Evolutionary conservation across 1,140 invertebrate genomes (phyloP).

Genomic region (Nixonia krombeini): DNA sequence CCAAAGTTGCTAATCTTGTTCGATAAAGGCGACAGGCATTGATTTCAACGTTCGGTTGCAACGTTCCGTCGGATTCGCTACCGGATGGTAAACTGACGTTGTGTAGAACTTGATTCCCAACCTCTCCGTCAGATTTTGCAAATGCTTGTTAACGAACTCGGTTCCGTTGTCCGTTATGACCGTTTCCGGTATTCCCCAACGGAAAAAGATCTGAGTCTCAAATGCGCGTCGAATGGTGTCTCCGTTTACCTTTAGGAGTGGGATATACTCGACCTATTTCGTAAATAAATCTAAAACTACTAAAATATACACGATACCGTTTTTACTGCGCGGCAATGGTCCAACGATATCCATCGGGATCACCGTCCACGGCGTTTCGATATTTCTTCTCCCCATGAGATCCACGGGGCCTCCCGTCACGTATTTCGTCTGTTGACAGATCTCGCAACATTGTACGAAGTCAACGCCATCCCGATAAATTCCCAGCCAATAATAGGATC

Average conservation of each 20-base stretch:
- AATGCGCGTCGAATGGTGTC: not conserved
- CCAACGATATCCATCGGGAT: constrained; percentile 53
- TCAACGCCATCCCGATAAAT: constrained; percentile 5
- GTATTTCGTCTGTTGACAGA: too few relatives aligned
- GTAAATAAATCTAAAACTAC: constrained; percentile 57
- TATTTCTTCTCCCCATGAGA: too few relatives aligned
- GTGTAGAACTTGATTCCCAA: constrained; percentile 7
- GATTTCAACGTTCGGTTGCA: constrained; percentile 25
- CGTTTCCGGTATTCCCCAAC: constrained; percentile 14
- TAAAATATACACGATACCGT: constrained; percentile 52
- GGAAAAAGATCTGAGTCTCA: not conserved
- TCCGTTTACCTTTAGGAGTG: constrained; percentile 5
- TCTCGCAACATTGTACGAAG: too few relatives aligned
- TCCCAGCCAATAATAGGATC: constrained; percentile 5
- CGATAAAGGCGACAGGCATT: constrained; percentile 17
- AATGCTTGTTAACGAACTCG: constrained; percentile 12
- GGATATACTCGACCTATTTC: constrained; percentile 43
- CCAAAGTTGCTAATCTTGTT: constrained; percentile 24
- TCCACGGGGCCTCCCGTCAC: too few relatives aligned
- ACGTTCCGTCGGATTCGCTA: constrained; percentile 33
- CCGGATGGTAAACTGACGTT: constrained; percentile 29
- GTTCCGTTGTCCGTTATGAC: constrained; percentile 43
- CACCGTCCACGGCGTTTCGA: constrained; percentile 39
- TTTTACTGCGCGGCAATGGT: constrained; percentile 49
- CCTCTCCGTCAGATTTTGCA: not conserved